phyloP scores from a whole-genome alignment of 2,797 vertebrate genomes.

The Anniella stebbinsi region DNA sequence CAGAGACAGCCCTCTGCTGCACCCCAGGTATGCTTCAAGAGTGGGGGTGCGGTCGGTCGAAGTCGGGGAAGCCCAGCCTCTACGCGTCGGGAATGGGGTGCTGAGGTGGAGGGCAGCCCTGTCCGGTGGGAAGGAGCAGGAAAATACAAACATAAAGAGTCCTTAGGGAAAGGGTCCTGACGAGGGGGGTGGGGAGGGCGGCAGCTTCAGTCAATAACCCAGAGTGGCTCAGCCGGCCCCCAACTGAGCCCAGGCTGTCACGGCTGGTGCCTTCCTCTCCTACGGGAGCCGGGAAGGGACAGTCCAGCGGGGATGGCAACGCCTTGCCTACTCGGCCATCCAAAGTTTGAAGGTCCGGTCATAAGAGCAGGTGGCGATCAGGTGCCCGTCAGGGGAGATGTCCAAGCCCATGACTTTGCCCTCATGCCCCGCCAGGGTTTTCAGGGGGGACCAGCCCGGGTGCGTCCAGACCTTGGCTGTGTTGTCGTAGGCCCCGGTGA shows the following conservation, averaged over 20 bases:
- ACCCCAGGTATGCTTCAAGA: too few species aligned
- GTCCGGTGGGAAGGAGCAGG: neutral
- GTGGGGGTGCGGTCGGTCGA: neutral
- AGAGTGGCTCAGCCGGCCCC: neutral
- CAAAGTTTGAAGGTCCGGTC: slow-evolving; percentile 98
- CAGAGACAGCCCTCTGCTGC: too few species aligned
- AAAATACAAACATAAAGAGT: neutral
- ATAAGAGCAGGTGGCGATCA: slow-evolving; percentile 95
- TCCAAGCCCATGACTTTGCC: slow-evolving; percentile 98
- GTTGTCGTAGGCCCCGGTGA: slow-evolving; percentile 95
- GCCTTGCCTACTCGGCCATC: slow-evolving; percentile 85
- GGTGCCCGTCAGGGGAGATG: slow-evolving; percentile 91
- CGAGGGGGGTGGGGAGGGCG: neutral
- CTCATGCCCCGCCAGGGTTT: slow-evolving; percentile 94
- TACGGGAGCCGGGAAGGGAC: slow-evolving; percentile 26
- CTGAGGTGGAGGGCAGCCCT: too few species aligned
- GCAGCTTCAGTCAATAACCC: neutral
- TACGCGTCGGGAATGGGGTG: too few species aligned
- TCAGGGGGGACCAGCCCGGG: slow-evolving; percentile 94
- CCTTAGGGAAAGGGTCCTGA: neutral
- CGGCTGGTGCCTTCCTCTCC: neutral
- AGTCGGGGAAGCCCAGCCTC: neutral
- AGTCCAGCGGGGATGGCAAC: neutral
- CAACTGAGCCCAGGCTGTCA: neutral
- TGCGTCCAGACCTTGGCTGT: slow-evolving; percentile 97